Percentiles rank a stretch among this genome's conserved stretches.
These are phyloP conservation scores for Hypsibius dujardini DNA, from an alignment of 1,140 invertebrate genomes.

Conservation along the genomic window DNA sequence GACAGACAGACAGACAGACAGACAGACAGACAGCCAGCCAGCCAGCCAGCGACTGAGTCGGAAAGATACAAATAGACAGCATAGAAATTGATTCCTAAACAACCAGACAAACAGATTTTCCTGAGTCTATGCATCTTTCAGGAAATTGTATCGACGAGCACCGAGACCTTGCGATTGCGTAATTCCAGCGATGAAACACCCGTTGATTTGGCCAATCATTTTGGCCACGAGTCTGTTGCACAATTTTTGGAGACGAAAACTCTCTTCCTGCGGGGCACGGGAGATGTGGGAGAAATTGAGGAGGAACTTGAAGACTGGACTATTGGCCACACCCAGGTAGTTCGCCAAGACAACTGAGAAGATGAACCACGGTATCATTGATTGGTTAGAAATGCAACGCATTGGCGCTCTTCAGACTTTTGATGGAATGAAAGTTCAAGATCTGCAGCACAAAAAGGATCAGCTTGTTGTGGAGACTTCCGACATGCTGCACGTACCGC, in stretches of 20 bases:
- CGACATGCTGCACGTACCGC: slow-evolving; percentile 51
- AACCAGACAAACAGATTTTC: neutral
- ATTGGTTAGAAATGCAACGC: too few relatives aligned
- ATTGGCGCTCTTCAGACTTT: slow-evolving; percentile 36
- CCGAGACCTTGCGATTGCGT: slow-evolving; percentile 44
- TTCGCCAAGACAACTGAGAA: neutral
- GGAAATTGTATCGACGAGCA: slow-evolving; percentile 42
- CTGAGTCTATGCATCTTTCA: slow-evolving; percentile 4
- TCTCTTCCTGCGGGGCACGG: slow-evolving; percentile 42
- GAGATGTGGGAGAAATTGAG: slow-evolving; percentile 18
- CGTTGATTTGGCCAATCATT: slow-evolving; percentile 45
- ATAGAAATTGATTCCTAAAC: too few relatives aligned
- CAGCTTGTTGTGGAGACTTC: slow-evolving; percentile 52
- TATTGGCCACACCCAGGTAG: slow-evolving; percentile 7
- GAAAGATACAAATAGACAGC: too few relatives aligned
- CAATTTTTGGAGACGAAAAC: slow-evolving; percentile 47
- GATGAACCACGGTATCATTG: too few relatives aligned
- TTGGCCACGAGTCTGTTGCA: slow-evolving; percentile 44
- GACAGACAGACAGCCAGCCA: too few relatives aligned
- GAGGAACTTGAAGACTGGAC: slow-evolving; percentile 27
- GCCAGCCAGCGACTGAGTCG: too few relatives aligned
- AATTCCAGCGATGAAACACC: slow-evolving; percentile 45
- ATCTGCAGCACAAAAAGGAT: slow-evolving; percentile 56
- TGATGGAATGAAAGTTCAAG: slow-evolving; percentile 46
- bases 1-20: too few relatives aligned